Conservation (phyloP, 2,888 invertebrate species). For the Noctua janthe region DNA sequence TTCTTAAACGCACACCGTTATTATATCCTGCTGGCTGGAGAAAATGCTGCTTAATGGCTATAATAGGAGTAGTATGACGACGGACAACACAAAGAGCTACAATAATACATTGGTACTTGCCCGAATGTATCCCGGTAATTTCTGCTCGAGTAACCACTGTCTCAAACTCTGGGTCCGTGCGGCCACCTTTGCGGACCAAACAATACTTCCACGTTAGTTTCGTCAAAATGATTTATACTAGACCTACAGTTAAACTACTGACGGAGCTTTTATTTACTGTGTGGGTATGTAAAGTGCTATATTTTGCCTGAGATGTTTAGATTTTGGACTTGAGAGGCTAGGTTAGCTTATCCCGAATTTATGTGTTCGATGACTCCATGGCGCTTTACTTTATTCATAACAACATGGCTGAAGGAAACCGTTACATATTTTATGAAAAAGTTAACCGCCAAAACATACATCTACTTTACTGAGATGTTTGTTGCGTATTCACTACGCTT, state of each 20-base stretch:
- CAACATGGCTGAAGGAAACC: neutral
- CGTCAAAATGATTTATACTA: neutral
- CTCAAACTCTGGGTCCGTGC: neutral
- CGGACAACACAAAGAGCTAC: neutral
- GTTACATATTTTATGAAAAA: neutral
- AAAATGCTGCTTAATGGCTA: neutral
- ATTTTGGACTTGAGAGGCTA: neutral
- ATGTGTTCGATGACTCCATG: neutral
- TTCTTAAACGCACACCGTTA: neutral
- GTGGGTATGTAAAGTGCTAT: neutral
- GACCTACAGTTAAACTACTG: neutral
- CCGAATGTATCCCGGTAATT: neutral
- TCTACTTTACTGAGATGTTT: neutral
- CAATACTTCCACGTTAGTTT: neutral
- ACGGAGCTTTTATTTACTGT: neutral
- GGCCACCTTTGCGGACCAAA: neutral
- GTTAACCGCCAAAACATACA: neutral
- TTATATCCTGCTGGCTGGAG: neutral
- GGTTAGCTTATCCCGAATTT: neutral
- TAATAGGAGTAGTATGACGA: neutral
- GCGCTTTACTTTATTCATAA: neutral
- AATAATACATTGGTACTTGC: slow-evolving; percentile 1
- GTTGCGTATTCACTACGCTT: too few relatives aligned
- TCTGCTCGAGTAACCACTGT: neutral
- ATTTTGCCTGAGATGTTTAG: neutral